Evolutionary conservation across 2,113 vertebrate genomes (phyloP).

Genomic region (Reinhardtius hippoglossoides): DNA sequence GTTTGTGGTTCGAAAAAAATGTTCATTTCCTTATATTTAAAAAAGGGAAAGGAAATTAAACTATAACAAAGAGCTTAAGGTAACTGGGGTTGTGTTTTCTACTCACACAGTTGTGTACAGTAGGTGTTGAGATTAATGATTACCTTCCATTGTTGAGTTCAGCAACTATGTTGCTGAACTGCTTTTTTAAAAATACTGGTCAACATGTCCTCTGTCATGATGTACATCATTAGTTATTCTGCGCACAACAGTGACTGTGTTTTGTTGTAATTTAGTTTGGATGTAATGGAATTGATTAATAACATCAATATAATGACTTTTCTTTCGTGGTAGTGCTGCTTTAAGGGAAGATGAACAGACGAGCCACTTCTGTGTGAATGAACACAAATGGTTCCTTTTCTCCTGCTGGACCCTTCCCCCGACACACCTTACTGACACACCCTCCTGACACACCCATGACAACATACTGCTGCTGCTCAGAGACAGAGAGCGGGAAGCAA

Average conservation of each 20-base stretch:
- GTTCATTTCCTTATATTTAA: not conserved
- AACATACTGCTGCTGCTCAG: not conserved
- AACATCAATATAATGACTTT: not conserved
- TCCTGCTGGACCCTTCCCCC: not conserved
- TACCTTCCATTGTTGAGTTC: conserved; percentile 1
- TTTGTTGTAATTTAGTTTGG: not conserved
- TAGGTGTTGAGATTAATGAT: conserved; percentile 30
- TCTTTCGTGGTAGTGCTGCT: not conserved
- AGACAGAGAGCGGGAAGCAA: too few relatives aligned
- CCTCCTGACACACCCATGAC: conserved; percentile 31
- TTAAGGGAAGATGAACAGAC: not conserved
- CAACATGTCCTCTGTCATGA: not conserved
- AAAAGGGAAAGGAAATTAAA: not conserved
- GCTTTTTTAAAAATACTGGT: not conserved
- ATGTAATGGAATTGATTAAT: not conserved
- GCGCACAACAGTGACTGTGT: not conserved
- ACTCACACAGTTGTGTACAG: not conserved
- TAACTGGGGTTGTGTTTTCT: not conserved
- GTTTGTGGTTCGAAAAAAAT: not conserved
- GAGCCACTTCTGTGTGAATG: not conserved
- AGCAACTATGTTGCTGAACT: conserved; percentile 28
- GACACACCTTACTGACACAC: conserved; percentile 1
- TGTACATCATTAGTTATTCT: not conserved
- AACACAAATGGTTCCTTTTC: not conserved
- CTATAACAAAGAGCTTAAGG: not conserved